Base-by-base conservation (phyloP, 1,140 invertebrate species). In the Triops longicaudatus region DNA sequence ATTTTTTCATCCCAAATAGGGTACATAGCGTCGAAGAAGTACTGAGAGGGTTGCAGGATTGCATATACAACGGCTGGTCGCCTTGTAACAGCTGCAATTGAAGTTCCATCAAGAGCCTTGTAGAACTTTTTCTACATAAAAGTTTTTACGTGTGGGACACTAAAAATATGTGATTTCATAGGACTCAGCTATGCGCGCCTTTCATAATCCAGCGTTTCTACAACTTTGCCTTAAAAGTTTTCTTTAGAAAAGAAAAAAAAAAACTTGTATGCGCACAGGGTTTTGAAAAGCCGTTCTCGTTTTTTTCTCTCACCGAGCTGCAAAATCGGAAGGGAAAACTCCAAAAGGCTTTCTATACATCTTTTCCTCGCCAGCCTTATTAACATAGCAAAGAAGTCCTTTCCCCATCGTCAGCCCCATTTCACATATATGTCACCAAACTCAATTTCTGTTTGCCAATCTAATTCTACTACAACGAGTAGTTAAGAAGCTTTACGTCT, bases 391-490 rank as follows among this genome's bases (percentile, higher is more conserved):
- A 37, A 2, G 50, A 63, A 63, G 50, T n/a, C 5, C 2, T 63
- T 17, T 63, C 17, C 50, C 50, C 22, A 14, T 63, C 50, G 50
- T 63, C 50, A 63, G 50, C 50, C 50, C 31, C 14, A 63, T 63
- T 63, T 63, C 50, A 63, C 50, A 63, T 63, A 17, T 14, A 63
- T 14, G 50, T 63, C n/a, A n/a, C 50, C 50, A 63, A 63, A 63
- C 50, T 63, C 50, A 63, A 63, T 63, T 63, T 63, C 50, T 63
- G n/a, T 63, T 63, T 22, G 50, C 50, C 50, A 63, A 63, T 63
- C 50, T 63, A 63, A 63, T 63, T 22, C n/a, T 63, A 63, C 50
- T 14, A 63, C 50, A 63, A 22, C 50, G 50, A 63, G n/a, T 14
- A 63, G 50, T 63, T 63, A 63, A 63, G 50, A 63, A 63, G 50